Conservation (phyloP, 2,888 invertebrate species). For the Melitaea athalia region DNA sequence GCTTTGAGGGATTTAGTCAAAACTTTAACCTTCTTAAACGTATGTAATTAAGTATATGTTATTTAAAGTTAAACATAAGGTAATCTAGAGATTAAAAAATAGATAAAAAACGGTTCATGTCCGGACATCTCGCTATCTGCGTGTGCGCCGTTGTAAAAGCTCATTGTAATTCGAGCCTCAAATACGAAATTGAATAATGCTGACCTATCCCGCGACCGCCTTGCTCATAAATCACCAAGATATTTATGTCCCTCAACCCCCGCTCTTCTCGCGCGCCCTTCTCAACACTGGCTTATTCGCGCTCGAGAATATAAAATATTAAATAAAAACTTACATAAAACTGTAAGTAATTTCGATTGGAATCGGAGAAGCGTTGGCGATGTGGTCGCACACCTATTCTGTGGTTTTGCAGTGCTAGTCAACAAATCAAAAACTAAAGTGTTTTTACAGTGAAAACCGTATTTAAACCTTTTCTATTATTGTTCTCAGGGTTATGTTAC, state of each 20-base stretch:
- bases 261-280: constrained; percentile 52
- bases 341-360: constrained; percentile 77
- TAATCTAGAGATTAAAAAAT: constrained; percentile 63
- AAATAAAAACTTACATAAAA: constrained; percentile 80
- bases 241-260: constrained; percentile 79
- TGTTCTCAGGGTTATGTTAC: constrained; percentile 16
- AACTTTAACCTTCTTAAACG: constrained; percentile 17
- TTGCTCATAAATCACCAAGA: constrained; percentile 80
- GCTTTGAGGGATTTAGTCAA: constrained; percentile 17
- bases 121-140: constrained; percentile 70
- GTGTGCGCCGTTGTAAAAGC: constrained; percentile 76
- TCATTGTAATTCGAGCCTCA: constrained; percentile 81
- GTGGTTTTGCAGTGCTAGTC: constrained; percentile 63
- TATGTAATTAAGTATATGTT: neutral
- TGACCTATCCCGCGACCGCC: constrained; percentile 82
- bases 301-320: constrained; percentile 77
- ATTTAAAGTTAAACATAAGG: constrained; percentile 49
- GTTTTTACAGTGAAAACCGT: constrained; percentile 51
- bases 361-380: constrained; percentile 63
- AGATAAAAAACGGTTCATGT: constrained; percentile 63
- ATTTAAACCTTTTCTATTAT: constrained; percentile 26
- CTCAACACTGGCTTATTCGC: constrained; percentile 65
- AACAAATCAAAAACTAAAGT: constrained; percentile 49
- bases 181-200: constrained; percentile 83
- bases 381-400: constrained; percentile 69